These are phyloP conservation scores for Belgica antarctica DNA, from an alignment of 2,888 invertebrate genomes.

Conservation along the genomic window DNA sequence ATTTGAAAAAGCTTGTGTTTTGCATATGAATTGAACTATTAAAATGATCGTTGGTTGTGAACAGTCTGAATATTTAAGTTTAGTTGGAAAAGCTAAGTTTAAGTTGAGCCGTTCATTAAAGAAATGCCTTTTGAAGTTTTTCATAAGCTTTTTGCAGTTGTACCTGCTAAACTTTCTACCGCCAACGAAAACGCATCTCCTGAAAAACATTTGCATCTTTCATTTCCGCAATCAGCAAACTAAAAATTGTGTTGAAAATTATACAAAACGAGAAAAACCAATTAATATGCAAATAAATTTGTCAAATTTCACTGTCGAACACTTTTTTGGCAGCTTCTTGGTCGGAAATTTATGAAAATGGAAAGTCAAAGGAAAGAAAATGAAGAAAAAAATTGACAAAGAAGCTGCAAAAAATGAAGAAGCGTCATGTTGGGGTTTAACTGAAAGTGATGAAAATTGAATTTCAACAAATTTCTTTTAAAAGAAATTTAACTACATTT, in stretches of 20 bases:
- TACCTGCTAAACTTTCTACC: no score
- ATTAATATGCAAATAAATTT: conserved; percentile 42
- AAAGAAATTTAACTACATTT: no score
- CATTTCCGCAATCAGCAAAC: background rate
- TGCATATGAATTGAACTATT: conserved; percentile 6
- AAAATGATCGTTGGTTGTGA: no score
- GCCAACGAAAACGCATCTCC: no score
- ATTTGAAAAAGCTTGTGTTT: background rate
- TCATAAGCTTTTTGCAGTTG: no score
- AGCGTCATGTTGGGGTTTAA: no score
- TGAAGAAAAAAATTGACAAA: conserved; percentile 29
- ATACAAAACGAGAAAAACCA: conserved; percentile 12
- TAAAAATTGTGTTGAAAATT: conserved; percentile 26
- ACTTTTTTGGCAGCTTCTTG: conserved; percentile 40
- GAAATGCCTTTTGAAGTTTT: no score
- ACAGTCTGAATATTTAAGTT: no score
- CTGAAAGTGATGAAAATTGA: no score
- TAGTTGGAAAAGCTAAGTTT: no score
- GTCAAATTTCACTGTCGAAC: background rate
- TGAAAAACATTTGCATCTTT: conserved; percentile 17
- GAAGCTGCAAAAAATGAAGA: background rate
- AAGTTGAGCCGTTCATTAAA: no score
- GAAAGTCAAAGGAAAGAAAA: conserved; percentile 10
- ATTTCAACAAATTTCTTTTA: no score
- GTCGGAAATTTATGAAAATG: background rate